These are phyloP conservation scores for Linurgus olivaceus DNA, from an alignment of 2,797 vertebrate species.

Conservation along the genomic window DNA sequence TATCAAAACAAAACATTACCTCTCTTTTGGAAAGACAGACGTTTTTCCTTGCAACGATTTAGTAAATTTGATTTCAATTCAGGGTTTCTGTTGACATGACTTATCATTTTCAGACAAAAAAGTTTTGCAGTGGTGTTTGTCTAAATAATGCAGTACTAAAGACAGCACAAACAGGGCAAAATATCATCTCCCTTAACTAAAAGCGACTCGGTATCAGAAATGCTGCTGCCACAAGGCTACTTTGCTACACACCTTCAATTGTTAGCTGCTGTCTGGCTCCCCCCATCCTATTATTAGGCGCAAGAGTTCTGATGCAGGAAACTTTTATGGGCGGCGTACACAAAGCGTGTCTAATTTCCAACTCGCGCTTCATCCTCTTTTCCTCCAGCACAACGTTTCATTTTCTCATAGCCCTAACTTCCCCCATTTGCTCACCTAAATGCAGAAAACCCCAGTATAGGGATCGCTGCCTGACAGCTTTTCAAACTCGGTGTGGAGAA, in stretches of 20 bases:
- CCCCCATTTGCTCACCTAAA: conserved; percentile 27
- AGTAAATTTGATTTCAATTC: neutral
- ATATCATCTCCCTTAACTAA: neutral
- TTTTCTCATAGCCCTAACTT: conserved; percentile 35
- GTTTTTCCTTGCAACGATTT: neutral
- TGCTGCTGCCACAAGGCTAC: conserved; percentile 25
- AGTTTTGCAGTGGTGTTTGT: neutral
- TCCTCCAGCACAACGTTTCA: neutral
- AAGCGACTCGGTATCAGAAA: neutral
- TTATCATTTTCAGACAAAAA: conserved; percentile 29
- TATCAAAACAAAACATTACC: conserved; percentile 30
- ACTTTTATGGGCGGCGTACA: conserved; percentile 6
- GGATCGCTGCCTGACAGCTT: conserved; percentile 43
- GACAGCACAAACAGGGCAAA: neutral
- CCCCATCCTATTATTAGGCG: conserved; percentile 25
- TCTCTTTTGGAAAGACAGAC: conserved; percentile 9
- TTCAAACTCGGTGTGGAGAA: conserved; percentile 27
- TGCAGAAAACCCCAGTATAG: neutral
- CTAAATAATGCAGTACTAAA: neutral
- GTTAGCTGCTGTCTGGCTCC: conserved; percentile 35
- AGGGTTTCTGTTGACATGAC: neutral
- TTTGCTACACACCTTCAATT: conserved; percentile 12
- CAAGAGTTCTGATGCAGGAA: conserved; percentile 7
- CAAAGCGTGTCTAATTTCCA: conserved; percentile 45
- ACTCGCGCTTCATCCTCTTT: conserved; percentile 4